Conservation (phyloP, 2,888 invertebrate species). For the Orthosia gothica region DNA sequence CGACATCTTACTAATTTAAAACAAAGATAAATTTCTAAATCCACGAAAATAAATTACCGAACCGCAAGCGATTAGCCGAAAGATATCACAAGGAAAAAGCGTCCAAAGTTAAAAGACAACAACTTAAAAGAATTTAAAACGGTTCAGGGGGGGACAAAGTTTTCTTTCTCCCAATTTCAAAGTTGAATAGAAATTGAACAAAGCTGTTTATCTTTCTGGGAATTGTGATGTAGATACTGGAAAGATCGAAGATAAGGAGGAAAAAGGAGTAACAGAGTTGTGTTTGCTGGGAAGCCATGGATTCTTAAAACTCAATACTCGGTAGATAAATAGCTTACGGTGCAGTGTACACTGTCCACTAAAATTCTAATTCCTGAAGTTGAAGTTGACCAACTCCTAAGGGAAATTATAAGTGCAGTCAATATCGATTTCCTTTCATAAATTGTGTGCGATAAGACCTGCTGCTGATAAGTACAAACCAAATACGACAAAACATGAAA, state of each 20-base stretch:
- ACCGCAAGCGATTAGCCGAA: conserved; percentile 18
- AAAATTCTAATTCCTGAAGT: neutral
- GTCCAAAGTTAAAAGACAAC: conserved; percentile 20
- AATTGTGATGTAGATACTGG: neutral
- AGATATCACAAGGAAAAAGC: conserved; percentile 17
- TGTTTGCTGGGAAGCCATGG: neutral
- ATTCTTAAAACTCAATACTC: neutral
- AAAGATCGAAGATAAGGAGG: neutral
- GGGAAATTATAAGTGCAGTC: neutral
- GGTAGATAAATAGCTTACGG: neutral
- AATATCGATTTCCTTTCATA: too few relatives aligned
- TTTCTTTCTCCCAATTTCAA: conserved; percentile 21
- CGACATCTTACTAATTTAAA: neutral
- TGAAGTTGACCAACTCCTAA: neutral
- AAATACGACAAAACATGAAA: neutral
- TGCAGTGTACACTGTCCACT: neutral
- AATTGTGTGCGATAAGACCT: too few relatives aligned
- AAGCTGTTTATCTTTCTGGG: conserved; percentile 15
- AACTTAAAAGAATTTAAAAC: conserved; percentile 23
- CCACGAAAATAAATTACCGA: neutral
- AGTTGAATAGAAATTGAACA: conserved; percentile 15
- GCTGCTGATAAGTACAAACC: neutral
- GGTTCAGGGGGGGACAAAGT: conserved; percentile 8
- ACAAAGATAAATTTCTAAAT: neutral
- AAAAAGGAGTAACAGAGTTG: neutral